Evolutionary conservation across 2,888 invertebrate species (phyloP), one percentile per base, ranked within the genome.

Genomic region (Diarsia mendica): DNA sequence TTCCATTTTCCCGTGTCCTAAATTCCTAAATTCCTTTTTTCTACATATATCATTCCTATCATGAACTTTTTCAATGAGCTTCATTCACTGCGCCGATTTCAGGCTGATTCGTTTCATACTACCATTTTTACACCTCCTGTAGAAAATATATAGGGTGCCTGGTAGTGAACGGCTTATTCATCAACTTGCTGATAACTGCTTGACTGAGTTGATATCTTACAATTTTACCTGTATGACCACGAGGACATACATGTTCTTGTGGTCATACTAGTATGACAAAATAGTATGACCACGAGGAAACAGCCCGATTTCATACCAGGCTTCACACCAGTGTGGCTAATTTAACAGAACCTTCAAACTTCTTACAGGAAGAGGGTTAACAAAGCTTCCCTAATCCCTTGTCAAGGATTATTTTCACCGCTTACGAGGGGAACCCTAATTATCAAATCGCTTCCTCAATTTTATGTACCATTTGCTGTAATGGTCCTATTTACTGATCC

Each of bases 381-480:
- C 49, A 44, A 67, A 33, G 4, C 20, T 60, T 28, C 18, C 18
- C 18, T 33, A 64, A 13, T 58, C 11, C 33, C 58, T 2, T 28
- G 10, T 64, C 23, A 63, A 65, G 71, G 53, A 83, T 73, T 66
- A 80, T 58, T 73, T 49, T 33, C 28, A 33, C 51, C 75, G 9
- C 79, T 82, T 72, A 82, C 78, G 67, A 72, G n/a, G n/a, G 28
- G 51, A 58, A 77, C 18, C 18, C 68, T 83, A 72, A 76, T 83
- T 64, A 76, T 71, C 70, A 71, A 76, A 80, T 73, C 65, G 65
- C 80, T 80, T 72, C 58, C 73, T 80, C 39, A 80, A 63, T 68
- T 80, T 69, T 58, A 80, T 76, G 67, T 73, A 28, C 68, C 68
- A 63, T 77, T 80, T 49, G 33, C 60, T 15, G 51, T 83, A 83